Evolutionary conservation across 2,113 vertebrate genomes (phyloP), one percentile per base, ranked within the genome.

Genomic region (Antennarius striatus): DNA sequence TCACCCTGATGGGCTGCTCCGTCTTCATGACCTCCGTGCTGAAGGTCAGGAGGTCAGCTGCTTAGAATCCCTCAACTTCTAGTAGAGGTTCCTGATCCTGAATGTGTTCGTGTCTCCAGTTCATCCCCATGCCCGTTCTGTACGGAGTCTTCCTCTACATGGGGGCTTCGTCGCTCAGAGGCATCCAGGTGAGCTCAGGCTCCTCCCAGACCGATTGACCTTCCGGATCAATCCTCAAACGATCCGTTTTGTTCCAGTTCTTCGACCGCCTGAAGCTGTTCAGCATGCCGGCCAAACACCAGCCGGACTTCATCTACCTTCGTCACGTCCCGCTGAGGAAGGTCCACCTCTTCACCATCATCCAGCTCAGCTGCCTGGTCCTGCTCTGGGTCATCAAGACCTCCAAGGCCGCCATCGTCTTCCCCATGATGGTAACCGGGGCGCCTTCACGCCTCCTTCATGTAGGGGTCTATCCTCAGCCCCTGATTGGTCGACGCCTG

Each of bases 101-200:
- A 64, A 47, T 13, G 14, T 47, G 4, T 47, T 4, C 5, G 13
- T 6, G 7, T 68, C 32, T 70, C 6, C 87, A 99, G 98, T 98
- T 96, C 75, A 99, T 99, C 76, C 98, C 98, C 40, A 99, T 99
- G 98, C 98, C 97, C 46, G 98, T 99, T 56, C 92, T 99, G 63
- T 99, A 99, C 32, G 98, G 97, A 63, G 97, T 99, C 47, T 99
- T 99, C 89, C 93, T 99, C 42, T 99, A 99, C 84, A 99, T 99
- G 98, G 98, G 98, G 61, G 96, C 96, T 10, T 99, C 98, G 4
- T 99, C 97, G 56, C 94, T 99, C 78, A 94, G 98, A 88, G 98
- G 98, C 86, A 99, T 99, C 82, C 98, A 99, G 96, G 98, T 99
- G 92, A 95, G 74, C 14, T 51, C 16, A 0, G 1, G 4, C 6